Evolutionary conservation across 2,113 vertebrate species (phyloP), one percentile per base, ranked within the genome.

Genomic region (Pteronura brasiliensis): DNA sequence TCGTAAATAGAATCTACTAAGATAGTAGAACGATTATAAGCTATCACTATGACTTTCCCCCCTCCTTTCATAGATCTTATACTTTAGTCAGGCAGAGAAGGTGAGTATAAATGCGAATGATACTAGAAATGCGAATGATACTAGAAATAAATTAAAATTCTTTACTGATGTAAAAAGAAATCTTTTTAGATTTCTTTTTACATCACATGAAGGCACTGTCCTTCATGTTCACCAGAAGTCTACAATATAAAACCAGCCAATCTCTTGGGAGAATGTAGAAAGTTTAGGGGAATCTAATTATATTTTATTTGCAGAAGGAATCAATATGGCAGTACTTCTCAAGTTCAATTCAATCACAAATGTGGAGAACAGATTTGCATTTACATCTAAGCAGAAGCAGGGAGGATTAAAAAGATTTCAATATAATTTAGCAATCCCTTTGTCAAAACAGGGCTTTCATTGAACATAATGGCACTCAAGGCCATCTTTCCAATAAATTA

Each of bases 311-410:
- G 69, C 55, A 96, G 44, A 81, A 94, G 55, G 34, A 97, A 97
- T 97, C 95, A 96, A 86, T 97, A 98, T 92, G 71, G 76, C 20
- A 63, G 29, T 89, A 69, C 71, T 84, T 89, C 44, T 92, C 92
- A 97, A 97, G 77, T 88, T 96, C 94, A 96, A 85, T 96, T 93
- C 96, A 90, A 92, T 97, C 96, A 95, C 61, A 96, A 96, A 96
- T 74, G 83, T 92, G 90, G 96, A 97, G 91, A 96, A 74, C 79
- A 92, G 89, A 98, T 96, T 97, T 97, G 84, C 95, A 97, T 97
- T 97, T 93, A 88, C 52, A 90, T 93, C 57, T 81, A 96, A 97
- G 89, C 55, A 95, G 80, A 83, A 93, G 36, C 61, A 86, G 1
- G 6, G 65, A 52, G 80, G 63, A 97, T 96, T 97, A 95, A 96